phyloP scores from a whole-genome alignment of 2,888 invertebrate species.

The Saturnia japonica region DNA sequence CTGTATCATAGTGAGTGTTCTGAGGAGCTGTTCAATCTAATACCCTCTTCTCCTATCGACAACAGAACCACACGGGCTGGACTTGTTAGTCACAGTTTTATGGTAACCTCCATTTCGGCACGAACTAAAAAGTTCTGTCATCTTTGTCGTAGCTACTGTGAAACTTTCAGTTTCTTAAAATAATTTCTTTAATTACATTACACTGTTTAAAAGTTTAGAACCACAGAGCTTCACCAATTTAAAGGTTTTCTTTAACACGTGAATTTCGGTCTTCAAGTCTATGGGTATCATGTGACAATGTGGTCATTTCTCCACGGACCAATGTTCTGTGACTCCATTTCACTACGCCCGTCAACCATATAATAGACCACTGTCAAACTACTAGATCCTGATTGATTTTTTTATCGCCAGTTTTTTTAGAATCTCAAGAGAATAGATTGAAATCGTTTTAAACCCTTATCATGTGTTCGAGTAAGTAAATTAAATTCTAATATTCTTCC shows the following conservation, averaged over 20 bases:
- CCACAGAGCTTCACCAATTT: conserved; percentile 45
- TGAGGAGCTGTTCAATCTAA: no score
- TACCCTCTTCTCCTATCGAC: no score
- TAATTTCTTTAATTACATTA: background rate
- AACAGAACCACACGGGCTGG: no score
- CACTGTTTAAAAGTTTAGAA: conserved; percentile 43
- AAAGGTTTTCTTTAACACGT: conserved; percentile 42
- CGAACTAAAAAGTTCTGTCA: no score
- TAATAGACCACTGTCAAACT: conserved; percentile 72
- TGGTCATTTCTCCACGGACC: conserved; percentile 61
- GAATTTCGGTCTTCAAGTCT: conserved; percentile 41
- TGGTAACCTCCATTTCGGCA: no score
- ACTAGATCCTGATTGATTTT: conserved; percentile 75
- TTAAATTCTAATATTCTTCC: conserved; percentile 15
- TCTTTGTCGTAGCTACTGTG: no score
- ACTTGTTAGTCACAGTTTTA: no score
- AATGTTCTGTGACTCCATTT: conserved; percentile 67
- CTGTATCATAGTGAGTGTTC: no score
- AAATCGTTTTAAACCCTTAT: conserved; percentile 55
- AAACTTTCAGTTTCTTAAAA: no score
- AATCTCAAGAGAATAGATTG: conserved; percentile 61
- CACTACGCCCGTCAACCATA: conserved; percentile 67
- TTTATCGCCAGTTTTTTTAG: conserved; percentile 61
- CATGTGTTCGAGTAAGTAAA: conserved; percentile 17
- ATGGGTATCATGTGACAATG: conserved; percentile 71